A percentile compares a stretch with the other conserved stretches of the same genome.
Evolutionary conservation across 1,140 invertebrate species (phyloP).

Genomic region (Parapsyche elsis): DNA sequence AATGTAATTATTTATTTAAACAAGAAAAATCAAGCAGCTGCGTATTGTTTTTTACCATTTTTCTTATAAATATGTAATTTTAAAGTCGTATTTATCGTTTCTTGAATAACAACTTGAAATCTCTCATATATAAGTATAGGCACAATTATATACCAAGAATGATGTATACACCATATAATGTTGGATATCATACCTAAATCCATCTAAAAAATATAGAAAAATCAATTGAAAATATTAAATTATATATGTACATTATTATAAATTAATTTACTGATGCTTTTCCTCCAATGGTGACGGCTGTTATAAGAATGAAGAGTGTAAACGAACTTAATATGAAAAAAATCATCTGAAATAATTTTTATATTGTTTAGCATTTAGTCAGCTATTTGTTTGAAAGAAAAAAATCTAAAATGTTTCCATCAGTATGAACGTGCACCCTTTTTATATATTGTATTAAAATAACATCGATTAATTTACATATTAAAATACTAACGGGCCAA

Average conservation of each 20-base stretch:
- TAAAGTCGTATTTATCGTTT: neutral
- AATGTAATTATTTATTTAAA: neutral
- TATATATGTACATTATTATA: no score
- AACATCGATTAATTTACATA: neutral
- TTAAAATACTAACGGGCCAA: constrained; percentile 15
- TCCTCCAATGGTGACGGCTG: neutral
- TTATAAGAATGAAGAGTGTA: constrained; percentile 23
- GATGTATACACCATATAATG: constrained; percentile 29
- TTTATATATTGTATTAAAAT: no score
- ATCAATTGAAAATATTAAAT: neutral
- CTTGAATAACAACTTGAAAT: neutral
- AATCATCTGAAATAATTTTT: constrained; percentile 30
- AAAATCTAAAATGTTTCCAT: no score
- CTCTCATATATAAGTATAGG: constrained; percentile 1
- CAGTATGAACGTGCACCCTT: no score
- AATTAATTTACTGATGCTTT: neutral
- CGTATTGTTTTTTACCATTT: neutral
- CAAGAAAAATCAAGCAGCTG: neutral
- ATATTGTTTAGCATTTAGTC: no score
- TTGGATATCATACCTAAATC: neutral
- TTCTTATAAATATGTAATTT: constrained; percentile 9
- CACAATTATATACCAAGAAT: neutral
- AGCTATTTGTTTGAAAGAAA: no score
- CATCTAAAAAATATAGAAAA: neutral
- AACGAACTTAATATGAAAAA: constrained; percentile 17